Evolutionary conservation across 2,113 vertebrate genomes (phyloP).

Genomic region (Ageneiosus marmoratus): DNA sequence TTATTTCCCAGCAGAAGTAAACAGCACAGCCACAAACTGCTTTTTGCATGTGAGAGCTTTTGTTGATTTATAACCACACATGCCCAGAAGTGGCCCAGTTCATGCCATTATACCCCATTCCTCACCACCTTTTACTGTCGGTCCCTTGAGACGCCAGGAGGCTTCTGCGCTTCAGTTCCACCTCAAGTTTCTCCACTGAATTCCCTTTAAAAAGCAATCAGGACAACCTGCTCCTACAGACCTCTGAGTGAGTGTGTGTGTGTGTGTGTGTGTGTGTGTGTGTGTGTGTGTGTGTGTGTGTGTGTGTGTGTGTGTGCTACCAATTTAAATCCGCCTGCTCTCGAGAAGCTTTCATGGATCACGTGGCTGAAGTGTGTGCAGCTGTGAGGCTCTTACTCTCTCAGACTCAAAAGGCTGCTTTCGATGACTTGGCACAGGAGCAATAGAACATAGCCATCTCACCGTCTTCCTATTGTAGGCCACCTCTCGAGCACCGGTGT

Average conservation of each 20-base stretch:
- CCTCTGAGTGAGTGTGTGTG: neutral
- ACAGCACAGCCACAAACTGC: conserved; percentile 65
- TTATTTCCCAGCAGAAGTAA: conserved; percentile 70
- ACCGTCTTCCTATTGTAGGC: conserved; percentile 63
- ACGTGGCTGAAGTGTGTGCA: conserved; percentile 58
- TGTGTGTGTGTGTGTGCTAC: conserved; percentile 1
- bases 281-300: conserved; percentile 14
- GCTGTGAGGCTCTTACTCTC: conserved; percentile 58
- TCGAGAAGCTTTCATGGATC: conserved; percentile 29
- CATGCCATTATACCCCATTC: conserved; percentile 33
- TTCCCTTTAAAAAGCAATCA: conserved; percentile 23
- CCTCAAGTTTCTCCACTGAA: neutral
- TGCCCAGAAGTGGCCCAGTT: conserved; percentile 54
- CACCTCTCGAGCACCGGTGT: conserved; percentile 57
- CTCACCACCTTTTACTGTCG: conserved; percentile 31
- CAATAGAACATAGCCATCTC: conserved; percentile 69
- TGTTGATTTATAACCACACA: conserved; percentile 66
- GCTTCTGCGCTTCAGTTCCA: neutral
- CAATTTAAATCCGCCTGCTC: conserved; percentile 19
- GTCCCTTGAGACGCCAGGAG: conserved; percentile 20
- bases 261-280: neutral
- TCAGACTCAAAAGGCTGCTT: conserved; percentile 51
- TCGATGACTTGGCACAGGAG: conserved; percentile 67
- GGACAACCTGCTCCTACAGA: neutral
- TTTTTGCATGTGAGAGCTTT: conserved; percentile 65